phyloP scores from a whole-genome alignment of 92 coral and sea anemone genomes.

The Blastomussa wellsi region DNA sequence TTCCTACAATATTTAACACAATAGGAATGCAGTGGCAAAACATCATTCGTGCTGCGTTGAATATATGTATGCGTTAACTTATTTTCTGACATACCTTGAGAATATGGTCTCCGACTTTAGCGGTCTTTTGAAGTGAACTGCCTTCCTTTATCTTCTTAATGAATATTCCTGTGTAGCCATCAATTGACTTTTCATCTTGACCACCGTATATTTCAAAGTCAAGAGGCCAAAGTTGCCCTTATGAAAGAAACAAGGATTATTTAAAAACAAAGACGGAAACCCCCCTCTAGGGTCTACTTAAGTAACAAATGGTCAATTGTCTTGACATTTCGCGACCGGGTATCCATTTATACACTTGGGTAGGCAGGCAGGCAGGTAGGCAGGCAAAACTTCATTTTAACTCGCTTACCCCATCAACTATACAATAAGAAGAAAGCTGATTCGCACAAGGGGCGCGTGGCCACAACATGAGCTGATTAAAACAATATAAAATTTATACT shows the following conservation, averaged over 20 bases:
- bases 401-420: too few relatives aligned
- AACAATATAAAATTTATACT: too few relatives aligned
- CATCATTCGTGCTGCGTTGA: neutral
- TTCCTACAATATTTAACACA: neutral
- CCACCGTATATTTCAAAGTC: slow-evolving; percentile 48
- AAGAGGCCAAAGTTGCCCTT: slow-evolving; percentile 41
- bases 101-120: slow-evolving; percentile 43
- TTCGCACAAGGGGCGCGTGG: too few relatives aligned
- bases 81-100: slow-evolving; percentile 14
- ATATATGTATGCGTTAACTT: neutral
- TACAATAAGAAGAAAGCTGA: too few relatives aligned
- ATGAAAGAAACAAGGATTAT: neutral
- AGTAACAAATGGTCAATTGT: too few relatives aligned
- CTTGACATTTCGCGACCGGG: too few relatives aligned
- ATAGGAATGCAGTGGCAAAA: neutral
- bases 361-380: too few relatives aligned
- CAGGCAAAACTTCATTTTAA: too few relatives aligned
- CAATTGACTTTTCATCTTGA: slow-evolving; percentile 26
- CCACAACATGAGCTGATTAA: too few relatives aligned
- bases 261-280: neutral
- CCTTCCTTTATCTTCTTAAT: slow-evolving; percentile 46
- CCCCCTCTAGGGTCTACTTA: neutral
- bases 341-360: too few relatives aligned
- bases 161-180: slow-evolving; percentile 48
- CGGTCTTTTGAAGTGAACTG: slow-evolving; percentile 26